Evolutionary conservation across 2,113 vertebrate genomes (phyloP).

Genomic region (Montifringilla adamsi): DNA sequence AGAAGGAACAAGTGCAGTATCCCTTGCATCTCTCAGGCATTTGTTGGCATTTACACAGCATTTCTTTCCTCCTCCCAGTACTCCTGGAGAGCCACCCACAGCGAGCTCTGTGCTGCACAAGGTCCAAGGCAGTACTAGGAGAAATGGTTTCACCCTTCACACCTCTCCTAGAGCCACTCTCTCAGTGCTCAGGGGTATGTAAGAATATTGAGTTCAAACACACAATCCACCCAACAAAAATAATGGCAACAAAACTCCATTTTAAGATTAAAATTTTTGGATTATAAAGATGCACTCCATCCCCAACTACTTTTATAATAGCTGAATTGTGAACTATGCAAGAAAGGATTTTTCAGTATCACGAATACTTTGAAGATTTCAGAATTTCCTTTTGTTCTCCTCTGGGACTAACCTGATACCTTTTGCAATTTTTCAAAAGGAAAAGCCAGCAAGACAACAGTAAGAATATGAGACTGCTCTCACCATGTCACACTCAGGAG

Average conservation of each 20-base stretch:
- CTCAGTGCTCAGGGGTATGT: rapidly evolving
- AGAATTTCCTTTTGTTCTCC: neutral
- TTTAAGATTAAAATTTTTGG: neutral
- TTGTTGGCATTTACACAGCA: neutral
- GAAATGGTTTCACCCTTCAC: neutral
- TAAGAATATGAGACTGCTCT: neutral
- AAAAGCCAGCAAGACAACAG: neutral
- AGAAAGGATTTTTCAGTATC: neutral
- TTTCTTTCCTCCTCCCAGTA: neutral
- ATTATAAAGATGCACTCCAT: neutral
- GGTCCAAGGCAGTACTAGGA: neutral
- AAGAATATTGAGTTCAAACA: neutral
- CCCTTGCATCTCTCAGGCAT: neutral
- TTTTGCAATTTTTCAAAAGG: neutral
- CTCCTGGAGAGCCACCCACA: neutral
- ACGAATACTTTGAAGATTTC: neutral
- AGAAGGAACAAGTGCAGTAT: neutral
- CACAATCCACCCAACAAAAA: neutral
- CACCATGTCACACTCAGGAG: neutral
- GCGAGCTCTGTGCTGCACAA: neutral
- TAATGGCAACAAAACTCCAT: neutral
- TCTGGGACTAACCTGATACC: neutral
- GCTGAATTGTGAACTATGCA: neutral
- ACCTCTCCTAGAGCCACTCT: neutral
- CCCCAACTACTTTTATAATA: neutral